A percentile compares a stretch with the other conserved stretches of the same genome.
phyloP scores from a whole-genome alignment of 2,888 invertebrate genomes.

The Hetaerina titia region DNA sequence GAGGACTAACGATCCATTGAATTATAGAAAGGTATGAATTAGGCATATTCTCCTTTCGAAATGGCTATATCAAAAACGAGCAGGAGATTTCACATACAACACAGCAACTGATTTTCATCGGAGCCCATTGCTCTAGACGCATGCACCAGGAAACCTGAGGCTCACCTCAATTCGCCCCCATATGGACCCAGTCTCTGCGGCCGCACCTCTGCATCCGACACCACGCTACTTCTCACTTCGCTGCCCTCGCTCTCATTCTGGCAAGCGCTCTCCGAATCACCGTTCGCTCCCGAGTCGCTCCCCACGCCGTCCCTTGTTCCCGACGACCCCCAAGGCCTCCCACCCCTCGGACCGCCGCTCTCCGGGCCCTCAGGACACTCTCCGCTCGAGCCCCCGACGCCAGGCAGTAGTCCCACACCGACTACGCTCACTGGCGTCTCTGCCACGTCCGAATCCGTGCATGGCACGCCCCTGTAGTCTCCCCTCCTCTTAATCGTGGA shows the following conservation, averaged over 20 bases:
- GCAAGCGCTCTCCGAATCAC: slow-evolving; percentile 67
- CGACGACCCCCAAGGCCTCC: slow-evolving; percentile 39
- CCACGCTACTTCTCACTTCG: slow-evolving; percentile 69
- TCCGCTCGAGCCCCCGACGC: slow-evolving; percentile 73
- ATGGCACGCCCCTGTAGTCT: slow-evolving; percentile 86
- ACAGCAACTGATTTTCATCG: too few relatives aligned
- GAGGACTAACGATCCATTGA: too few relatives aligned
- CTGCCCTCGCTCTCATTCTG: slow-evolving; percentile 67
- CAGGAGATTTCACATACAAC: too few relatives aligned
- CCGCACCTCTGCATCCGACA: slow-evolving; percentile 70
- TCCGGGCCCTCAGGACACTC: slow-evolving; percentile 83
- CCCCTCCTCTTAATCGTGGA: slow-evolving; percentile 77
- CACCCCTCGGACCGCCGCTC: slow-evolving; percentile 73
- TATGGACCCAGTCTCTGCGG: slow-evolving; percentile 73
- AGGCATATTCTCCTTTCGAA: too few relatives aligned
- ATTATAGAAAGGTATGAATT: too few relatives aligned
- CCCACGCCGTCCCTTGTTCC: slow-evolving; percentile 47
- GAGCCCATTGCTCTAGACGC: neutral
- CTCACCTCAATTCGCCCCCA: slow-evolving; percentile 71
- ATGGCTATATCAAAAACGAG: too few relatives aligned
- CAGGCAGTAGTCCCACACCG: slow-evolving; percentile 82
- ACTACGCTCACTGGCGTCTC: slow-evolving; percentile 74
- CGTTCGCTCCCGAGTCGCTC: slow-evolving; percentile 66
- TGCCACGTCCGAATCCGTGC: slow-evolving; percentile 78
- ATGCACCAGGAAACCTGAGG: neutral